phyloP scores from a whole-genome alignment of 1,140 invertebrate genomes.

The Solen grandis region DNA sequence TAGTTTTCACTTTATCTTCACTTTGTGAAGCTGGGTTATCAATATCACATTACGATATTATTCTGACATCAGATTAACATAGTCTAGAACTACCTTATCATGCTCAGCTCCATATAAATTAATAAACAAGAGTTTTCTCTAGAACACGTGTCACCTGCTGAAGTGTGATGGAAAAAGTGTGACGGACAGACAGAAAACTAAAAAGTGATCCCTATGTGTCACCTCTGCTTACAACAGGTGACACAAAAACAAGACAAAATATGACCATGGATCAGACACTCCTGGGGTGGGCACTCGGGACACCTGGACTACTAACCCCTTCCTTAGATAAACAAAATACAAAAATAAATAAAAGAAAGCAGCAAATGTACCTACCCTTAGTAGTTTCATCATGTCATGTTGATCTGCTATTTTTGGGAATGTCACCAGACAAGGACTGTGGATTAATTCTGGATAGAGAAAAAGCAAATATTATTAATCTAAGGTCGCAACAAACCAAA shows the following conservation, averaged over 20 bases:
- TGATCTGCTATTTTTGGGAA: conserved; percentile 47
- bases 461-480: not conserved
- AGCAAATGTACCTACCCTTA: conserved; percentile 33
- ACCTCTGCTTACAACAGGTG: not conserved
- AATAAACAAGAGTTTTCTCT: too few species aligned
- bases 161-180: too few species aligned
- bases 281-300: not conserved
- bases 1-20: too few species aligned
- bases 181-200: not conserved
- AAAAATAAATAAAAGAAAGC: not conserved
- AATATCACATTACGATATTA: too few species aligned
- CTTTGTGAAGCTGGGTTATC: too few species aligned
- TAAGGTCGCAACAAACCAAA: not conserved
- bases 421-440: conserved; percentile 42
- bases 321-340: not conserved
- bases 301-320: not conserved
- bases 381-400: conserved; percentile 52
- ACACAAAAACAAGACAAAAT: not conserved
- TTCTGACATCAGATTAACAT: too few species aligned
- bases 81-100: too few species aligned
- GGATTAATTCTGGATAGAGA: conserved; percentile 49
- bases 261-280: not conserved
- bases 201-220: not conserved
- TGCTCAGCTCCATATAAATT: too few species aligned
- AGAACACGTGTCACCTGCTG: too few species aligned